These are phyloP conservation scores for Pseudochaenichthys georgianus DNA, from an alignment of 2,797 vertebrate genomes.

Conservation along the genomic window DNA sequence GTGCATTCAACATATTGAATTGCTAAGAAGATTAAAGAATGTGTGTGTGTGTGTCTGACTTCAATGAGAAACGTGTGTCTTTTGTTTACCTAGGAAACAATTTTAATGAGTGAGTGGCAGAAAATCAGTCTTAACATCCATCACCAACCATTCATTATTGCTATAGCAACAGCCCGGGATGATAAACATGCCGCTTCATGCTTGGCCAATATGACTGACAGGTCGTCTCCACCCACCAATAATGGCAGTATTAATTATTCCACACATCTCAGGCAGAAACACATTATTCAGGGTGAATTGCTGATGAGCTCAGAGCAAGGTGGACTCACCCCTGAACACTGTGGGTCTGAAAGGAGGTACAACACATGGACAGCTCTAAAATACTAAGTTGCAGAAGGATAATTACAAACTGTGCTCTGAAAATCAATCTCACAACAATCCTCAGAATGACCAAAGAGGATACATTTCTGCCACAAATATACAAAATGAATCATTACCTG, in stretches of 20 bases:
- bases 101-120: constrained; percentile 46
- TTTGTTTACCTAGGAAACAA: constrained; percentile 39
- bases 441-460: constrained; percentile 8
- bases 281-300: constrained; percentile 74
- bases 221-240: constrained; percentile 78
- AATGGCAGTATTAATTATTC: constrained; percentile 81
- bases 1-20: constrained; percentile 23
- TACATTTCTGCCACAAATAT: constrained; percentile 34
- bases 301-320: constrained; percentile 63
- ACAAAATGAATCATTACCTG: constrained; percentile 50
- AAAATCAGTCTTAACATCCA: constrained; percentile 49
- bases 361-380: constrained; percentile 35
- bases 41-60: constrained; percentile 21
- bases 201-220: constrained; percentile 76
- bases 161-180: constrained; percentile 75
- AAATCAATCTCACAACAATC: constrained; percentile 21
- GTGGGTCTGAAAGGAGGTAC: constrained; percentile 17
- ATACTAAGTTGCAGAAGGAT: constrained; percentile 11
- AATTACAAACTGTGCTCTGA: constrained; percentile 5
- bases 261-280: constrained; percentile 66
- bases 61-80: constrained; percentile 25
- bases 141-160: constrained; percentile 54
- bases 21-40: constrained; percentile 14
- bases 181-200: constrained; percentile 73
- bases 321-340: constrained; percentile 34